A percentile compares a stretch with the other conserved stretches of the same genome.
These are phyloP conservation scores for Melinopterus prodromus DNA, from an alignment of 2,888 invertebrate species.

Conservation along the genomic window DNA sequence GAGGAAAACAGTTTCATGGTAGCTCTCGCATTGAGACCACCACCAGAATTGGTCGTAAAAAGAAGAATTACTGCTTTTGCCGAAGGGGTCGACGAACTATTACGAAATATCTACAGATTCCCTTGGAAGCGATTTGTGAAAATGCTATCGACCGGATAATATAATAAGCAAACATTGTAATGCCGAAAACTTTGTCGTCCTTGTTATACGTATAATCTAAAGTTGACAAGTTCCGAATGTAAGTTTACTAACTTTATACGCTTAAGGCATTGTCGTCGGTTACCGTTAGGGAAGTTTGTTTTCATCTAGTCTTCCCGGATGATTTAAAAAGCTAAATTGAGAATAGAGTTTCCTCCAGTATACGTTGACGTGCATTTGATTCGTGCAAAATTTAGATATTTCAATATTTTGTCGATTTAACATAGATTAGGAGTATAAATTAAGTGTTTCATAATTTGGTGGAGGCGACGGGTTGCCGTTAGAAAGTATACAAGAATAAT, in stretches of 20 bases:
- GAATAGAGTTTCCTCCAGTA: neutral
- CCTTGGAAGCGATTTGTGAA: neutral
- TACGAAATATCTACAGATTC: neutral
- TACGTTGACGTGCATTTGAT: neutral
- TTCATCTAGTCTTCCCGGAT: neutral
- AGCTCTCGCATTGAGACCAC: neutral
- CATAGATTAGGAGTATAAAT: neutral
- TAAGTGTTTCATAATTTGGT: neutral
- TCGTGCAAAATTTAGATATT: too few relatives aligned
- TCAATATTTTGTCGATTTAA: too few relatives aligned
- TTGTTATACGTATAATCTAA: neutral
- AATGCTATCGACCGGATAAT: neutral
- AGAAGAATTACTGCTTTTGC: neutral
- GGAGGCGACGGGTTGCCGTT: neutral
- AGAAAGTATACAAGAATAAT: too few relatives aligned
- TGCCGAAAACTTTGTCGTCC: neutral
- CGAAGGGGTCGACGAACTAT: neutral
- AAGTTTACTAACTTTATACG: neutral
- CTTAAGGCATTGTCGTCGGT: neutral
- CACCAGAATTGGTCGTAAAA: neutral
- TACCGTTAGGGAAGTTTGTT: neutral
- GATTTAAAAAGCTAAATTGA: neutral
- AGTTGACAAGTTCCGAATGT: neutral
- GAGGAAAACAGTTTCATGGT: neutral
- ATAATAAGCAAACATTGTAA: neutral